These are phyloP conservation scores for Ichneumon xanthorius DNA, from an alignment of 2,888 invertebrate species.

Conservation along the genomic window DNA sequence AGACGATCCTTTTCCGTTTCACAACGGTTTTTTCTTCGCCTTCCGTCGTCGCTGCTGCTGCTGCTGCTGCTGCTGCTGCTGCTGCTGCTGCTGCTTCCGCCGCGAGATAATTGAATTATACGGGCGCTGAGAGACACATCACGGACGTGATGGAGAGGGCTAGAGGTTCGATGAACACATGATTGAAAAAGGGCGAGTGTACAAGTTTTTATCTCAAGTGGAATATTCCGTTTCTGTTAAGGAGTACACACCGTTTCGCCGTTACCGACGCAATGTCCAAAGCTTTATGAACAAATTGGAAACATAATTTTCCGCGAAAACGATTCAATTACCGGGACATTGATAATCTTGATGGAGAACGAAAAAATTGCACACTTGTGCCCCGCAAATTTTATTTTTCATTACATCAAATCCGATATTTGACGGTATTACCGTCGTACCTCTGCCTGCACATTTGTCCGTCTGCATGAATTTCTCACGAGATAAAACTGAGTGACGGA, in stretches of 20 bases:
- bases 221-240: not conserved
- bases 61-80: not conserved
- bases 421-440: not conserved
- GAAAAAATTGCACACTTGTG: too few species aligned
- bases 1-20: conserved; percentile 5
- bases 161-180: not conserved
- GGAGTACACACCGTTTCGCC: not conserved
- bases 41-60: not conserved
- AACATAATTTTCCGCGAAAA: not conserved
- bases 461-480: not conserved
- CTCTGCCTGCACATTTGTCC: not conserved
- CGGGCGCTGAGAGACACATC: not conserved
- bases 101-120: conserved; percentile 12
- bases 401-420: not conserved
- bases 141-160: not conserved
- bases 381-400: not conserved
- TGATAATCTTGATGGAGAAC: too few species aligned
- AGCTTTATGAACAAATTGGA: not conserved
- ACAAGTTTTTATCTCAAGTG: not conserved
- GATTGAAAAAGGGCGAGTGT: not conserved
- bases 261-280: not conserved
- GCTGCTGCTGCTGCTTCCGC: not conserved
- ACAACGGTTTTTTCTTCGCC: not conserved
- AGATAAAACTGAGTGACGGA: not conserved
- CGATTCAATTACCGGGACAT: not conserved